Percentiles rank a stretch among this genome's conserved stretches.
Evolutionary conservation across 2,888 invertebrate species (phyloP).

Genomic region (Spilosoma lubricipeda): DNA sequence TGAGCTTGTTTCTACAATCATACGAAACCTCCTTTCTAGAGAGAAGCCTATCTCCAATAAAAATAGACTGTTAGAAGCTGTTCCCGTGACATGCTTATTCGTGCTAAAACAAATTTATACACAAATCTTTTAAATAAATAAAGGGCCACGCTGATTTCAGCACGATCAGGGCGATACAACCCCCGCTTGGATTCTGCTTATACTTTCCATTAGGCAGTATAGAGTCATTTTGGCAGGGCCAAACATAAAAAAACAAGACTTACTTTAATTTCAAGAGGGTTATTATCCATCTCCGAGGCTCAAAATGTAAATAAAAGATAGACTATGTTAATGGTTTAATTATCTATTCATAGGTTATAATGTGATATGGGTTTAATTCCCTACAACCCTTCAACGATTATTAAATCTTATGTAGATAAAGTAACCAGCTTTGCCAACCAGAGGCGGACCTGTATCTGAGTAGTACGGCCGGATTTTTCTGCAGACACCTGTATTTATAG

Average conservation of each 20-base stretch:
- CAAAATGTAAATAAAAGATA: not conserved
- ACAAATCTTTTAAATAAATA: too few species aligned
- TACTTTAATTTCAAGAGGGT: not conserved
- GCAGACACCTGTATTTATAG: constrained; percentile 49
- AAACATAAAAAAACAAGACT: not conserved
- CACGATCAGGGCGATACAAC: too few species aligned
- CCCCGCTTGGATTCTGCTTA: too few species aligned
- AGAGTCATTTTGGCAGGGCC: too few species aligned
- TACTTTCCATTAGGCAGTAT: too few species aligned
- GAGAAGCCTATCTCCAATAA: too few species aligned
- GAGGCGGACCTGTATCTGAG: constrained; percentile 50
- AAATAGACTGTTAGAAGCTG: too few species aligned
- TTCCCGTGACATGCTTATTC: too few species aligned
- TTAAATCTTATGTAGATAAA: constrained; percentile 46
- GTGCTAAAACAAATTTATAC: too few species aligned
- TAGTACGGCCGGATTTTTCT: constrained; percentile 58
- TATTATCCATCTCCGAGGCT: not conserved
- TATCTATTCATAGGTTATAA: constrained; percentile 42
- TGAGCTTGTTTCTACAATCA: too few species aligned
- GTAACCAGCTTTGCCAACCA: constrained; percentile 26
- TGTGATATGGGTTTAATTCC: constrained; percentile 36
- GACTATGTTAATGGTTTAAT: constrained; percentile 35
- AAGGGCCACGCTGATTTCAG: too few species aligned
- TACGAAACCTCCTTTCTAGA: too few species aligned
- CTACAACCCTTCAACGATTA: constrained; percentile 37